A percentile compares a stretch with the other conserved stretches of the same genome.
Evolutionary conservation across 2,797 vertebrate genomes (phyloP).

Genomic region (Synanceia verrucosa): DNA sequence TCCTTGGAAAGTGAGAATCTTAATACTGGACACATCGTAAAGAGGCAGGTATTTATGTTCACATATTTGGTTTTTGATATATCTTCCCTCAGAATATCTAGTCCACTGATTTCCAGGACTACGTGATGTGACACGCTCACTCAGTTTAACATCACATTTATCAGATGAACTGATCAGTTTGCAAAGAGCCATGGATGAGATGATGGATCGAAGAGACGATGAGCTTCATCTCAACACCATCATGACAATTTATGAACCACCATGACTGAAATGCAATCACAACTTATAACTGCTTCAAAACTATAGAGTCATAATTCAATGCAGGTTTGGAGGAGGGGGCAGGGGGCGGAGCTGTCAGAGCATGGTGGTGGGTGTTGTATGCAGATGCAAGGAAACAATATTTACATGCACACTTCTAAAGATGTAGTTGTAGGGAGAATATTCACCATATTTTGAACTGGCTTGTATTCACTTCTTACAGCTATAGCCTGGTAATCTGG

Average conservation of each 20-base stretch:
- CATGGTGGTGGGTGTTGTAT: constrained; percentile 77
- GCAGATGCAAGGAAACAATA: constrained; percentile 84
- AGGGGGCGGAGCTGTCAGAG: constrained; percentile 43
- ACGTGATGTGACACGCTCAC: not conserved
- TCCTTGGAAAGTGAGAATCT: not conserved
- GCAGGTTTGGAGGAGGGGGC: constrained; percentile 40
- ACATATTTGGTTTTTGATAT: not conserved
- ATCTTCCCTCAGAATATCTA: not conserved
- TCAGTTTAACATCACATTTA: not conserved
- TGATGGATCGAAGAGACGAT: constrained; percentile 45
- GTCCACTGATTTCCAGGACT: not conserved
- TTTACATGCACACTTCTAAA: constrained; percentile 87
- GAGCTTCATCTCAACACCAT: constrained; percentile 31
- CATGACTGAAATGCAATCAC: constrained; percentile 41
- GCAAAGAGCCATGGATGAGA: constrained; percentile 57
- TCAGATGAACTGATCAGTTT: not conserved
- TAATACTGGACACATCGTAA: not conserved
- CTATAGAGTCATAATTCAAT: constrained; percentile 39
- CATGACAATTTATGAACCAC: constrained; percentile 33
- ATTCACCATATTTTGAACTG: constrained; percentile 88
- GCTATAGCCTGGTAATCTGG: constrained; percentile 86
- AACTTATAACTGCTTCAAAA: constrained; percentile 38
- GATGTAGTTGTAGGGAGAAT: constrained; percentile 82
- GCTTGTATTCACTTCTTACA: constrained; percentile 87
- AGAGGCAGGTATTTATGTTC: too few relatives aligned